Conservation (phyloP, 2,888 invertebrate species). For the Asteroscopus sphinx region DNA sequence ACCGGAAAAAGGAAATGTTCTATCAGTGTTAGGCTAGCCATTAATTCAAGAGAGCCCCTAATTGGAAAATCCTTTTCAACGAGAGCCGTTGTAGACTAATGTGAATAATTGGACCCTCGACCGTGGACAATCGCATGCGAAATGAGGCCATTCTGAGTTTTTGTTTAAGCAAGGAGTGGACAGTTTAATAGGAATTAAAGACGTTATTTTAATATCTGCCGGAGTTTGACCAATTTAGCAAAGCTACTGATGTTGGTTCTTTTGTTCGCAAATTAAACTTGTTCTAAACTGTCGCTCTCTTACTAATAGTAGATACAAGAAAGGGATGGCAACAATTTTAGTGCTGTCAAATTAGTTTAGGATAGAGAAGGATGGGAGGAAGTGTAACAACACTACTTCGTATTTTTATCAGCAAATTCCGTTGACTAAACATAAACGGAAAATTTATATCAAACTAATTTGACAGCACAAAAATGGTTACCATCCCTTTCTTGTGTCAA, state of each 20-base stretch:
- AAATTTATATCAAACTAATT: no score
- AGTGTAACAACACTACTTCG: no score
- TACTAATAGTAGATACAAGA: no score
- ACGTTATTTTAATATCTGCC: conserved; percentile 55
- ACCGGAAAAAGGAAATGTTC: conserved; percentile 71
- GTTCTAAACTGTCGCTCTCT: no score
- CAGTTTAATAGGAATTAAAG: conserved; percentile 61
- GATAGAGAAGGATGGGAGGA: no score
- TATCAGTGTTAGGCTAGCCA: conserved; percentile 72
- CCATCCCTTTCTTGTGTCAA: no score
- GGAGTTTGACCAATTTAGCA: conserved; percentile 26
- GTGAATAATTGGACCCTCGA: conserved; percentile 79
- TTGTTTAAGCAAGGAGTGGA: conserved; percentile 59
- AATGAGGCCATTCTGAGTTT: conserved; percentile 71
- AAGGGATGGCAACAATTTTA: no score
- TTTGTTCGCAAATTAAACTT: no score
- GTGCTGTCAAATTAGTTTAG: no score
- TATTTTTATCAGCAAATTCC: no score
- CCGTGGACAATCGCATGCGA: conserved; percentile 71
- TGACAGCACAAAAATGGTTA: no score
- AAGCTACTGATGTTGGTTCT: not conserved
- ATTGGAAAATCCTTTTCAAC: conserved; percentile 81
- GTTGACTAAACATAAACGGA: no score
- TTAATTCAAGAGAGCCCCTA: conserved; percentile 79
- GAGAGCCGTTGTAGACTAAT: conserved; percentile 72